Percentiles rank a stretch among this genome's conserved stretches.
Evolutionary conservation across 1,140 invertebrate species (phyloP).

Genomic region (Caenorhabditis latens): DNA sequence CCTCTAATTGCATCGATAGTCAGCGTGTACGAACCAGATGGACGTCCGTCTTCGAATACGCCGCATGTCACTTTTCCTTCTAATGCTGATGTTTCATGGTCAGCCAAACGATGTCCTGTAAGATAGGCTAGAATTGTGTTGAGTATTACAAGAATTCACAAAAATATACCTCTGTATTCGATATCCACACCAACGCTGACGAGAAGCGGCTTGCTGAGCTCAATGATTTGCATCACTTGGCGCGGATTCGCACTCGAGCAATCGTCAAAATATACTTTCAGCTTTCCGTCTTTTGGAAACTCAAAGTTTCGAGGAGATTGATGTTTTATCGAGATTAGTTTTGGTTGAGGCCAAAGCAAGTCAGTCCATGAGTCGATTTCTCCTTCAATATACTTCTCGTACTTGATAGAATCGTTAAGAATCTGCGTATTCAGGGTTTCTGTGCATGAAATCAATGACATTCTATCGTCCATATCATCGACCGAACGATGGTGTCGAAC

Average conservation of each 20-base stretch:
- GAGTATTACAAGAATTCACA: background rate
- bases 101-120: conserved; percentile 61
- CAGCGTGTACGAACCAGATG: conserved; percentile 64
- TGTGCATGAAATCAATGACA: conserved; percentile 62
- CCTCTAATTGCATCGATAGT: conserved; percentile 60
- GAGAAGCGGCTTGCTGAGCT: conserved; percentile 63
- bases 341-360: conserved; percentile 68
- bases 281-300: conserved; percentile 59
- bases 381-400: conserved; percentile 45
- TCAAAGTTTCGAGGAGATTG: conserved; percentile 13
- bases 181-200: conserved; percentile 61
- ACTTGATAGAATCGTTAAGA: conserved; percentile 55
- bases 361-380: conserved; percentile 67
- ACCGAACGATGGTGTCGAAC: conserved; percentile 58
- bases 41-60: conserved; percentile 65
- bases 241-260: conserved; percentile 62
- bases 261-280: conserved; percentile 69
- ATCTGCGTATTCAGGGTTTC: conserved; percentile 52
- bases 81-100: conserved; percentile 48
- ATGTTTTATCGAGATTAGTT: conserved; percentile 40
- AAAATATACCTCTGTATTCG: conserved; percentile 67
- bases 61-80: conserved; percentile 63
- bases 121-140: conserved; percentile 53
- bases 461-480: conserved; percentile 64
- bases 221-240: conserved; percentile 67